These are phyloP conservation scores for Oligia strigilis DNA, from an alignment of 2,888 invertebrate species.

Conservation along the genomic window DNA sequence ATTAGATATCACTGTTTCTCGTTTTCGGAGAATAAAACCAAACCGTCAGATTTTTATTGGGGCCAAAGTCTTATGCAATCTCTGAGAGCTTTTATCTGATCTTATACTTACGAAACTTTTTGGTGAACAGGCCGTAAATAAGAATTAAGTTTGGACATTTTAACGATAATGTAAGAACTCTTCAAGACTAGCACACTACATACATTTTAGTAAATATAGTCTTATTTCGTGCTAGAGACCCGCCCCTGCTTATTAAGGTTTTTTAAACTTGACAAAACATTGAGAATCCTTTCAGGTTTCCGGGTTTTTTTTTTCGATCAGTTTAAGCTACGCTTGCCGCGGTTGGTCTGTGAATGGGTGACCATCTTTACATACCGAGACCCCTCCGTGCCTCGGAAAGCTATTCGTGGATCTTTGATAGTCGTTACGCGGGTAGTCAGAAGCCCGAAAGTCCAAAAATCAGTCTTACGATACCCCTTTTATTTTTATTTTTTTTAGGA, in stretches of 20 bases:
- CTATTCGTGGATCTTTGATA: too few relatives aligned
- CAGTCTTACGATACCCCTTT: too few relatives aligned
- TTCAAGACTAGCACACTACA: not conserved
- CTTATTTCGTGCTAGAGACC: not conserved
- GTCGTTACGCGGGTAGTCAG: too few relatives aligned
- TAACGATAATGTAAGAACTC: conserved; percentile 8
- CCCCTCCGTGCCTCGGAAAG: too few relatives aligned
- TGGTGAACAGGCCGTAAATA: conserved; percentile 36
- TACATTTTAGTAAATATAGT: not conserved
- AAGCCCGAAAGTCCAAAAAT: too few relatives aligned
- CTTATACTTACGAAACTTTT: conserved; percentile 47
- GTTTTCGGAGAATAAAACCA: conserved; percentile 31
- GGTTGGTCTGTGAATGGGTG: too few relatives aligned
- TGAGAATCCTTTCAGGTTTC: not conserved
- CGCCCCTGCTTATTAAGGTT: not conserved
- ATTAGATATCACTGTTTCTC: conserved; percentile 14
- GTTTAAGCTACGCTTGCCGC: too few relatives aligned
- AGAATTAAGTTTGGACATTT: conserved; percentile 31
- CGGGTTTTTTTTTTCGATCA: too few relatives aligned
- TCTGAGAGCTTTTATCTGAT: conserved; percentile 43
- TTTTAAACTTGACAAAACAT: not conserved
- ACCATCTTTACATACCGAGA: too few relatives aligned
- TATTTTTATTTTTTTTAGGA: too few relatives aligned
- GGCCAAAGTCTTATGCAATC: conserved; percentile 44
- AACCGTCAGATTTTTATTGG: conserved; percentile 39